Conservation (phyloP, 2,888 invertebrate species). For the Dolichomitus sp. region DNA sequence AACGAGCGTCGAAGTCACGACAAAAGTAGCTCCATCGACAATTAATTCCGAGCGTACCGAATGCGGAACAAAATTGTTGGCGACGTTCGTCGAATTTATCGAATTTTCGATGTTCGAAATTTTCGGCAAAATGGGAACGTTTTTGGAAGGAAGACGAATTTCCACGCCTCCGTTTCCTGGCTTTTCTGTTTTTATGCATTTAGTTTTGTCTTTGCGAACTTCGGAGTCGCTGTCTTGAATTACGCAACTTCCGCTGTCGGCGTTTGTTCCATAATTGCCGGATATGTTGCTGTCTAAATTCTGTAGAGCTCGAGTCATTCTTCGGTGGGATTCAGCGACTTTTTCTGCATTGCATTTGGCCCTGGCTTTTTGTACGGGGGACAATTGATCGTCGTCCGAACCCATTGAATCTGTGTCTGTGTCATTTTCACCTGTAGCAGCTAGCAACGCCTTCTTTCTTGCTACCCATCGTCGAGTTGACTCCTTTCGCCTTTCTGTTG, state of each 20-base stretch:
- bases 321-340: slow-evolving; percentile 74
- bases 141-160: slow-evolving; percentile 20
- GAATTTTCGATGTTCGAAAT: slow-evolving; percentile 16
- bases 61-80: slow-evolving; percentile 72
- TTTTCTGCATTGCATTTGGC: slow-evolving; percentile 81
- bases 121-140: background rate
- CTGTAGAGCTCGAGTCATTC: slow-evolving; percentile 75
- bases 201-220: background rate
- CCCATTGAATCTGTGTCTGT: slow-evolving; percentile 82
- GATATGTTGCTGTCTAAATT: slow-evolving; percentile 76
- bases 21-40: slow-evolving; percentile 79
- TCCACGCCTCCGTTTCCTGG: background rate
- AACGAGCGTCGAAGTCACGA: slow-evolving; percentile 80
- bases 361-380: slow-evolving; percentile 83
- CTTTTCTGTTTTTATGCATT: slow-evolving; percentile 2
- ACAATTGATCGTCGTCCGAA: slow-evolving; percentile 79
- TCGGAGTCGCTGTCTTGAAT: slow-evolving; percentile 26
- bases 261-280: slow-evolving; percentile 67
- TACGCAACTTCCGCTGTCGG: slow-evolving; percentile 56
- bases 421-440: slow-evolving; percentile 80
- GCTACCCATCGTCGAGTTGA: slow-evolving; percentile 84
- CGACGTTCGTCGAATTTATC: slow-evolving; percentile 35
- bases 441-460: slow-evolving; percentile 82
- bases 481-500: slow-evolving; percentile 79
- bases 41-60: slow-evolving; percentile 78